phyloP scores from a whole-genome alignment of 1,140 invertebrate species.

The Scaptomyza pallida region DNA sequence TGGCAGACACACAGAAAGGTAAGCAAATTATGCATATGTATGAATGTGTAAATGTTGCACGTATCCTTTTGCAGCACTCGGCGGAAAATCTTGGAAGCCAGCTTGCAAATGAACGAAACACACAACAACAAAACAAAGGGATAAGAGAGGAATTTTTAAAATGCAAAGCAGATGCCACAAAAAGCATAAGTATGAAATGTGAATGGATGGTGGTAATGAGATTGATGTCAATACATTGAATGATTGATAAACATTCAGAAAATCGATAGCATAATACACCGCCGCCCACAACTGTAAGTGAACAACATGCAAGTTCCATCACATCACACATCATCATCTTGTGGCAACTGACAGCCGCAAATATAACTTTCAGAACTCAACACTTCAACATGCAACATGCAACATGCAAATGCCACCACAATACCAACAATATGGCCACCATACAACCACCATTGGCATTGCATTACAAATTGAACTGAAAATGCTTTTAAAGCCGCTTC shows the following conservation, averaged over 20 bases:
- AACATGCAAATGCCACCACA: conserved; percentile 62
- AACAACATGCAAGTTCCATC: conserved; percentile 1
- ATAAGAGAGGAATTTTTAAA: not conserved
- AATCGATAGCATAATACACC: conserved; percentile 10
- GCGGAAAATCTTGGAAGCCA: not conserved
- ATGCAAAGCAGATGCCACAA: not conserved
- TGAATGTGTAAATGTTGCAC: conserved; percentile 18
- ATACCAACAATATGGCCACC: conserved; percentile 16
- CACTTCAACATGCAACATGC: conserved; percentile 32
- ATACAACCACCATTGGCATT: not conserved
- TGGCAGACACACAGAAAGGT: conserved; percentile 10
- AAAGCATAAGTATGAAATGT: not conserved
- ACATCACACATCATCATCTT: conserved; percentile 3
- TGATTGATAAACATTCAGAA: conserved; percentile 3
- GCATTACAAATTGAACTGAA: conserved; percentile 44
- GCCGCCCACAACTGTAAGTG: not conserved
- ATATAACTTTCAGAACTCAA: not conserved
- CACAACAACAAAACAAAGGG: no score
- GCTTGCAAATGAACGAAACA: no score
- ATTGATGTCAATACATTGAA: conserved; percentile 29
- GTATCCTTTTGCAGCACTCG: conserved; percentile 1
- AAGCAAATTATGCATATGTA: conserved; percentile 39
- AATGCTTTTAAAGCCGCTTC: conserved; percentile 42
- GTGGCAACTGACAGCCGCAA: conserved; percentile 28
- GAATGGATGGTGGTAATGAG: conserved; percentile 13